Conservation (phyloP, 1,140 invertebrate species). For the Protaetia brevitarsis region DNA sequence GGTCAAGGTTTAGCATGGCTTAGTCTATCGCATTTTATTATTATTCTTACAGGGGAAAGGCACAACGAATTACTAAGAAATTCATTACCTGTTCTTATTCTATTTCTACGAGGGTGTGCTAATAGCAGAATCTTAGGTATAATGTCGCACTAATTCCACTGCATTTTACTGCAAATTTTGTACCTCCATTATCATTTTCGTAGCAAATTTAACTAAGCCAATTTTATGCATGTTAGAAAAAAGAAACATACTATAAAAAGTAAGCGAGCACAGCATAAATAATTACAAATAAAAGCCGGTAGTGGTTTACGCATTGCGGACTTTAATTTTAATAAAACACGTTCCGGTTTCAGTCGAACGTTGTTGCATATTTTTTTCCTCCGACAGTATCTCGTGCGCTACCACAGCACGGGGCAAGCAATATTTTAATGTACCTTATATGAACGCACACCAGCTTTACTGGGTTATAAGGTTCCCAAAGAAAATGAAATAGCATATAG, state of each 20-base stretch:
- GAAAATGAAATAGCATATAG: slow-evolving; percentile 12
- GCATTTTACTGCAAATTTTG: too few species aligned
- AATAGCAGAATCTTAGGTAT: too few species aligned
- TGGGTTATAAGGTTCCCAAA: background rate
- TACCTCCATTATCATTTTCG: too few species aligned
- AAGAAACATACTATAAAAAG: background rate
- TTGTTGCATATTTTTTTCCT: background rate
- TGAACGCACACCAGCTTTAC: background rate
- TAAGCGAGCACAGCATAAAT: slow-evolving; percentile 11
- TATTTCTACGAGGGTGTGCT: too few species aligned
- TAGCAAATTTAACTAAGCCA: too few species aligned
- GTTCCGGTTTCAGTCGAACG: background rate
- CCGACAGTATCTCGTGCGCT: background rate
- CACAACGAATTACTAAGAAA: too few species aligned
- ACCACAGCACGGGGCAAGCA: background rate
- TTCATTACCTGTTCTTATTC: too few species aligned
- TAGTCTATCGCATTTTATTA: too few species aligned
- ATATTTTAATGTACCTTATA: background rate
- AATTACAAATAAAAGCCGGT: slow-evolving; percentile 8
- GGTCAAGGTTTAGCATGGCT: too few species aligned
- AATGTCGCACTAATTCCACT: too few species aligned
- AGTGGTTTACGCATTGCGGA: slow-evolving; percentile 7
- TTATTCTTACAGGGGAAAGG: too few species aligned
- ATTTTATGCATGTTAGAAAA: too few species aligned
- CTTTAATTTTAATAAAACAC: slow-evolving; percentile 9